Evolutionary conservation across 2,888 invertebrate genomes (phyloP), one percentile per base, ranked within the genome.

Genomic region (Pyrgus malvae): DNA sequence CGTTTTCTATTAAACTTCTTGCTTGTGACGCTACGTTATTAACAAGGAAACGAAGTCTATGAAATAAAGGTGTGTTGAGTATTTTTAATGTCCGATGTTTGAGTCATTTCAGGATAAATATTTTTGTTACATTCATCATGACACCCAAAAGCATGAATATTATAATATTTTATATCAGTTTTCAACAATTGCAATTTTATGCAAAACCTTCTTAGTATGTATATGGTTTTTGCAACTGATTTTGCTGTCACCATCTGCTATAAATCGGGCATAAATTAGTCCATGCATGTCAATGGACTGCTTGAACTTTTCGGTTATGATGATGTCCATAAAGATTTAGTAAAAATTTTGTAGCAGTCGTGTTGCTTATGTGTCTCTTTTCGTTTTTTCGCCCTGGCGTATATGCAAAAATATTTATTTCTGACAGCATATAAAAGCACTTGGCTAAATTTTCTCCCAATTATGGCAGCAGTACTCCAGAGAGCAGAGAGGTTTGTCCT

Each of bases 161-260:
- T 12, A 3, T 29, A 17, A 29, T 50, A 50, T 21, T 44, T 44
- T 19, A 29, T 53, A 27, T 51, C 51, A 27, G 11, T 44, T 14
- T 7, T 27, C 1, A 37, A 3, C 2, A 1, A 2, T 17, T 8
- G 1, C 4, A 57, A 27, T 17, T 57, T 60, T 19, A 60, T 62
- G 33, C 62, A 61, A 16, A 51, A 42, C 48, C 55, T 60, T 40
- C 65, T 48, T 21, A 58, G n/a, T n/a, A n/a, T n/a, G 42, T 21
- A 66, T 42, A 38, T 68, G 66, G 27, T 70, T 67, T 3, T 61
- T 17, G 16, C 62, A 70, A 14, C 58, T 56, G 11, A 66, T 56
- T 61, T 66, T 67, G 5, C 49, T 48, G 37, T 66, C 63, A 21
- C 63, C 62, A 55, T 64, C 63, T 5, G 61, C 59, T n/a, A 66